A percentile compares a stretch with the other conserved stretches of the same genome.
Conservation (phyloP, 2,113 vertebrate genomes). For the Glaucomys volans region DNA sequence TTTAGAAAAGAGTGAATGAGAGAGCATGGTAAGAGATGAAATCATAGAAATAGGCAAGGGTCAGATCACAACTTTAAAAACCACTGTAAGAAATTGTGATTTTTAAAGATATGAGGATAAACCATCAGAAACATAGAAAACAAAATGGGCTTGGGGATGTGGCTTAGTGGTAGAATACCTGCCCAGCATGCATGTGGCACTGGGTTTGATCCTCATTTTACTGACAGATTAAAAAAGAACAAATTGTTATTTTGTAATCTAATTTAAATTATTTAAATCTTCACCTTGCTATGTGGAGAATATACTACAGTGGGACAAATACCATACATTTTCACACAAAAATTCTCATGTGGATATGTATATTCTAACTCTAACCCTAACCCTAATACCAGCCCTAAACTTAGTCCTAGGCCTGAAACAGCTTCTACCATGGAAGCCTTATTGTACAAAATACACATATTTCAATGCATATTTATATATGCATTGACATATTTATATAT, state of each 20-base stretch:
- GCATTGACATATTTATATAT: too few species aligned
- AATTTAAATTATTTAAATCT: slow-evolving; percentile 7
- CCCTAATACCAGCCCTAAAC: too few species aligned
- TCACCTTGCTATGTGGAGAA: neutral
- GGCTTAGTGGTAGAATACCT: neutral
- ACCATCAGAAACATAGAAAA: neutral
- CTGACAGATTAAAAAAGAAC: neutral
- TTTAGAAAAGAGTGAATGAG: neutral
- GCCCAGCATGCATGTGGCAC: too few species aligned
- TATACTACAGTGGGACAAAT: neutral
- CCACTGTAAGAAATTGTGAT: neutral
- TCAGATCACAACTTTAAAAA: neutral
- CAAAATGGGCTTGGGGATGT: neutral
- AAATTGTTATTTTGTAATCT: neutral
- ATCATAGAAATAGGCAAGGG: neutral
- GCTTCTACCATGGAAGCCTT: too few species aligned
- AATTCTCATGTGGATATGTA: too few species aligned
- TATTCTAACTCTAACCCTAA: too few species aligned
- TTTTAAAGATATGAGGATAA: neutral
- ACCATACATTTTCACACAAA: neutral
- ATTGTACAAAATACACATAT: too few species aligned
- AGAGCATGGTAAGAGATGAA: neutral
- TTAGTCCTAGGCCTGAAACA: too few species aligned
- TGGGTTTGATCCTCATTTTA: too few species aligned
- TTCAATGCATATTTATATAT: too few species aligned